phyloP scores from a whole-genome alignment of 2,113 vertebrate genomes.

The Struthio camelus region DNA sequence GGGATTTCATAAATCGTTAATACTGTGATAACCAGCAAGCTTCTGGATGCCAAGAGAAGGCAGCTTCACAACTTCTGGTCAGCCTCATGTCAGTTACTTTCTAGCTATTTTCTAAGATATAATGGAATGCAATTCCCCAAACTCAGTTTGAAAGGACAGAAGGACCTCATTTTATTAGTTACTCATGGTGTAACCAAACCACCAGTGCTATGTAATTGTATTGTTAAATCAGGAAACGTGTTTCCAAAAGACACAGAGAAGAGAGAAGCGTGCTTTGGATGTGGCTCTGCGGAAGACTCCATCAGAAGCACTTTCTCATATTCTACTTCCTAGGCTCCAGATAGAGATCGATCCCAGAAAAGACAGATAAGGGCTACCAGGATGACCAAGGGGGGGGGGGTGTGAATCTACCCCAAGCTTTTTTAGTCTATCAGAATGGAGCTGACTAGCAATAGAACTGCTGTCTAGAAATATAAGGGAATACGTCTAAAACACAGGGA shows the following conservation, averaged over 20 bases:
- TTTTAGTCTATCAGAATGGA: not conserved
- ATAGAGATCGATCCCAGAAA: not conserved
- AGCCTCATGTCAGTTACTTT: not conserved
- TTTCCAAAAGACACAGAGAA: not conserved
- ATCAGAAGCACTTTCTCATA: not conserved
- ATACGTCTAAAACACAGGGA: fast-evolving
- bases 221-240: not conserved
- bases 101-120: not conserved
- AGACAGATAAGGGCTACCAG: not conserved
- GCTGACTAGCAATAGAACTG: not conserved
- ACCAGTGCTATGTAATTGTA: no score
- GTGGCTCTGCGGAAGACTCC: not conserved
- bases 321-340: not conserved
- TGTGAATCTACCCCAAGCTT: not conserved
- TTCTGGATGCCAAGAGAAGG: not conserved
- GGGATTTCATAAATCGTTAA: no score
- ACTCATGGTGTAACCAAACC: no score
- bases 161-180: not conserved
- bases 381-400: not conserved
- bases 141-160: no score
- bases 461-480: not conserved
- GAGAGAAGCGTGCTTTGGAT: not conserved
- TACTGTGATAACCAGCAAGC: not conserved
- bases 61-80: not conserved
- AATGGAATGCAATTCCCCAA: not conserved